Evolutionary conservation across 2,888 invertebrate genomes (phyloP).

Genomic region (Nezara viridula): DNA sequence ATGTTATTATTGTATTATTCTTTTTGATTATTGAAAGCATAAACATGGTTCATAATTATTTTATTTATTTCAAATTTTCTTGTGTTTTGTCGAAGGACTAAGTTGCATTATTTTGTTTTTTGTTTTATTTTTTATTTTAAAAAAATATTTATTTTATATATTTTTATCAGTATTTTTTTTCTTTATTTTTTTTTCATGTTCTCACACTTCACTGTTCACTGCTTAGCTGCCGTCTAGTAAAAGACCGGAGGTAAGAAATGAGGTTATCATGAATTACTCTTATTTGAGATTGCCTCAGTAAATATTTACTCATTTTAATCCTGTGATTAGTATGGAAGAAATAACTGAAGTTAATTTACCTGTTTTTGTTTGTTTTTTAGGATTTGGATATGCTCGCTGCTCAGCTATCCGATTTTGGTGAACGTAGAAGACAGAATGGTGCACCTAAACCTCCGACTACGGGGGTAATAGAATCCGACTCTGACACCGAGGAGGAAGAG

Average conservation of each 20-base stretch:
- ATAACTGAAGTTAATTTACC: too few relatives aligned
- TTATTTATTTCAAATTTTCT: constrained; percentile 58
- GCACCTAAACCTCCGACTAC: constrained; percentile 63
- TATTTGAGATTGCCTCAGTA: background rate
- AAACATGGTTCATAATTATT: background rate
- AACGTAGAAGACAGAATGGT: constrained; percentile 69
- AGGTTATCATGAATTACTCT: background rate
- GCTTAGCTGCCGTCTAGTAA: constrained; percentile 86
- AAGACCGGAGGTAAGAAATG: constrained; percentile 86
- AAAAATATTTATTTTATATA: constrained; percentile 60
- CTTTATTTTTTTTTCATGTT: constrained; percentile 75
- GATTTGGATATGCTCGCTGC: constrained; percentile 97
- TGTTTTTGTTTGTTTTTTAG: constrained; percentile 71
- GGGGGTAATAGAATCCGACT: constrained; percentile 68
- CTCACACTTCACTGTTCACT: constrained; percentile 68
- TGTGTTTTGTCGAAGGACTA: background rate
- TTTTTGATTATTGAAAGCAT: background rate
- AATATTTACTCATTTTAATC: constrained; percentile 49
- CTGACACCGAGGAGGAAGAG: constrained; percentile 78
- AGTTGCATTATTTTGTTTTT: constrained; percentile 53
- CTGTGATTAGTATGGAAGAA: background rate
- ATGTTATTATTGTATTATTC: too few relatives aligned
- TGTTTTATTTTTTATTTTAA: constrained; percentile 57
- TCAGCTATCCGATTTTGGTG: constrained; percentile 94
- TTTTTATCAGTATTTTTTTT: constrained; percentile 66